Evolutionary conservation across 2,797 vertebrate genomes (phyloP).

Genomic region (Delichon dasypus): DNA sequence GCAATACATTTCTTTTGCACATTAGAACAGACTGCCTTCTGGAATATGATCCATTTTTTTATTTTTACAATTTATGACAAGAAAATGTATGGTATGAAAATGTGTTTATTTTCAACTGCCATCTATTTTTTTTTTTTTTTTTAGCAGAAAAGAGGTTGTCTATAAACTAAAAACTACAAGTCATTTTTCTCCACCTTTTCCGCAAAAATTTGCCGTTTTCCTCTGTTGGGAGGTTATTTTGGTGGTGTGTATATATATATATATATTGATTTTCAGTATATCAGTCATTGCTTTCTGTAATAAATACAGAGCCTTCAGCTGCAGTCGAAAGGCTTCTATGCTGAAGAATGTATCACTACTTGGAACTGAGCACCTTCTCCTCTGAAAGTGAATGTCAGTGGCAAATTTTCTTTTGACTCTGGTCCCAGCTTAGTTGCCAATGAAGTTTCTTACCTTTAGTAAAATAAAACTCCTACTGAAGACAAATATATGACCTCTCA

Average conservation of each 20-base stretch:
- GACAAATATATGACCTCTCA: not conserved
- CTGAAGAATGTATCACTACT: not conserved
- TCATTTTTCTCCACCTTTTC: not conserved
- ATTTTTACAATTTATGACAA: not conserved
- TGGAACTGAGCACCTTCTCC: not conserved
- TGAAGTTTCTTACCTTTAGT: not conserved
- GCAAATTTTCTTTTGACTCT: not conserved
- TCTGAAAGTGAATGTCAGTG: not conserved
- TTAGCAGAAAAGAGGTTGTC: not conserved
- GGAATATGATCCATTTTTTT: not conserved
- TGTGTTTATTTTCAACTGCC: not conserved
- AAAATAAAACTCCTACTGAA: not conserved
- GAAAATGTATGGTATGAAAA: not conserved
- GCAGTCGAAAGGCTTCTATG: not conserved
- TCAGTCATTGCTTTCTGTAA: not conserved
- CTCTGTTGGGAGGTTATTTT: not conserved
- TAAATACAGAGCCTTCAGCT: not conserved
- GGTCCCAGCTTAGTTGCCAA: not conserved
- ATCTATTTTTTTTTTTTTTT: not conserved
- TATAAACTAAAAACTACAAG: not conserved
- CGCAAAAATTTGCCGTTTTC: not conserved
- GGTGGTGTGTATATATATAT: not conserved
- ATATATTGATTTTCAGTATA: not conserved
- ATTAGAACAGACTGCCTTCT: not conserved
- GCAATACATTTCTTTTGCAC: not conserved